A percentile compares a stretch with the other conserved stretches of the same genome.
Evolutionary conservation across 35 echinoderm and acorn worm genomes (phyloP).

Genomic region (Nesometra sesokonis): DNA sequence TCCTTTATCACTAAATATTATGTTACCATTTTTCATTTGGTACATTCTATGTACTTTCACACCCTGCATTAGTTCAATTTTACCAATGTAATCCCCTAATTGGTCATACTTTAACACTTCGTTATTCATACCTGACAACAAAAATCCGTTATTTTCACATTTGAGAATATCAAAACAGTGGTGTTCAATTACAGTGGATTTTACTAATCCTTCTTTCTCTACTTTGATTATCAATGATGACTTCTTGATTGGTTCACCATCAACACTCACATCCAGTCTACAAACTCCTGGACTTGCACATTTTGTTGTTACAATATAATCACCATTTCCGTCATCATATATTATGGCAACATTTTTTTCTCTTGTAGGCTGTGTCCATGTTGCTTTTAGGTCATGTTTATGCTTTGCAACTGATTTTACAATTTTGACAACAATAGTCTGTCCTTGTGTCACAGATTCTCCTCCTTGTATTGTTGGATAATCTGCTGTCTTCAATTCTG

Average conservation of each 20-base stretch:
- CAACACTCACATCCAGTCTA: neutral
- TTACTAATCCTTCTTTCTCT: neutral
- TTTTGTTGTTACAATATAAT: neutral
- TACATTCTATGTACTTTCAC: neutral
- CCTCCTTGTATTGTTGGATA: neutral
- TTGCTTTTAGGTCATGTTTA: neutral
- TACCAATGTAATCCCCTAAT: neutral
- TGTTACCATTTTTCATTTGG: neutral
- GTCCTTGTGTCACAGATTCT: neutral
- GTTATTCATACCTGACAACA: neutral
- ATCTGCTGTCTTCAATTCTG: neutral
- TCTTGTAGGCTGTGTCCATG: neutral
- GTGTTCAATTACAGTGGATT: neutral
- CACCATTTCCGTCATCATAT: neutral
- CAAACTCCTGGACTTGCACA: neutral
- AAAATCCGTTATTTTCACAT: neutral
- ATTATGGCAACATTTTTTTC: neutral
- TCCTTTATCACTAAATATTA: neutral
- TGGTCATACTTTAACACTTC: neutral
- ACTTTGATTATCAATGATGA: neutral
- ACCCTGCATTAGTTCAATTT: neutral
- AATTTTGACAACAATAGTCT: neutral
- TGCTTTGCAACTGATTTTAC: neutral
- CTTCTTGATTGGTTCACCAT: neutral
- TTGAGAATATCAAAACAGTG: neutral